These are phyloP conservation scores for Acanthornis magna DNA, from an alignment of 2,797 vertebrate genomes.

Conservation along the genomic window DNA sequence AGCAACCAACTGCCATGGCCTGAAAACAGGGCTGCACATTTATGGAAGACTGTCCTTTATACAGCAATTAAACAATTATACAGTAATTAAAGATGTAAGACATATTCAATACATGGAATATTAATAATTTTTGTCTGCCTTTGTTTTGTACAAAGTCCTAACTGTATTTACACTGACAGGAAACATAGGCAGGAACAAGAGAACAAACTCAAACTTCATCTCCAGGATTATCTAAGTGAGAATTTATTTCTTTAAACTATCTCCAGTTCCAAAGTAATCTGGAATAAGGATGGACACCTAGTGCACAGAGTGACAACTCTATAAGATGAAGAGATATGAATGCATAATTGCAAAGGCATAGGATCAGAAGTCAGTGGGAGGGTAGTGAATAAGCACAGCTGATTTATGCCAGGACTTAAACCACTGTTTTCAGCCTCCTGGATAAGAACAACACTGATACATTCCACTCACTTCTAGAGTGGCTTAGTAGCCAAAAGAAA, in stretches of 20 bases:
- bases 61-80: slow-evolving; percentile 4
- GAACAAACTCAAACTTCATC: background rate
- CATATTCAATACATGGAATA: background rate
- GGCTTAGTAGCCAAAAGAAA: background rate
- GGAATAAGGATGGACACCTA: background rate
- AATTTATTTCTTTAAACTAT: background rate
- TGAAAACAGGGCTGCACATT: background rate
- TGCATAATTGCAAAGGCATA: background rate
- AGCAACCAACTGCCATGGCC: background rate
- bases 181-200: background rate
- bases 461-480: background rate
- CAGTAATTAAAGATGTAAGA: background rate
- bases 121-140: background rate
- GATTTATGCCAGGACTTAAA: background rate
- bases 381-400: background rate
- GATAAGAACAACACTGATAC: background rate
- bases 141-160: background rate
- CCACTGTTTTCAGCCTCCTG: background rate
- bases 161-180: background rate
- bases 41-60: background rate
- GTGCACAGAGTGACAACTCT: background rate
- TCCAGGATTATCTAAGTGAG: background rate
- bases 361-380: background rate
- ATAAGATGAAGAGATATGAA: background rate
- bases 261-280: background rate